phyloP scores from a whole-genome alignment of 2,888 invertebrate species.

The Linnaemya vulpina region DNA sequence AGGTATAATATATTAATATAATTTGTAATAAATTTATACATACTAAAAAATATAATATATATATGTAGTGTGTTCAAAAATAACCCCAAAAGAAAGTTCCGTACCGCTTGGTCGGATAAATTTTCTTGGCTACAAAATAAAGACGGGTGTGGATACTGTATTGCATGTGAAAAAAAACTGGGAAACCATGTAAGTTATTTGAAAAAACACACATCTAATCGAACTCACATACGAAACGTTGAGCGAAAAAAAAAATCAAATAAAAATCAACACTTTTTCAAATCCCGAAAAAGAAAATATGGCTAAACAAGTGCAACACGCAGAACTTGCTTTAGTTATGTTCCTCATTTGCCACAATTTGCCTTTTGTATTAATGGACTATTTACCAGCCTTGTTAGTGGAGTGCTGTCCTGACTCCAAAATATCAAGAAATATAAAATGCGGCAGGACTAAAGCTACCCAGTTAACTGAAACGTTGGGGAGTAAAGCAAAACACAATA shows the following conservation, averaged over 20 bases:
- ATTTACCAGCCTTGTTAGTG: constrained; percentile 21
- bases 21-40: background rate
- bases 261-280: background rate
- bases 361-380: constrained; percentile 46
- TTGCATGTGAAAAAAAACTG: constrained; percentile 21
- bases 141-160: constrained; percentile 22
- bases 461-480: constrained; percentile 4
- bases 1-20: constrained; percentile 6
- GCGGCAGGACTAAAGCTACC: constrained; percentile 28
- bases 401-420: constrained; percentile 36
- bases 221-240: constrained; percentile 17
- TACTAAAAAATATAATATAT: background rate
- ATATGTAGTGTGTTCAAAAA: background rate
- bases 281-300: background rate
- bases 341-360: constrained; percentile 33
- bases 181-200: constrained; percentile 35
- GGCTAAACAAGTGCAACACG: constrained; percentile 9
- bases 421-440: constrained; percentile 4
- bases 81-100: constrained; percentile 2
- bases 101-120: constrained; percentile 13
- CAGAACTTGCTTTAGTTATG: constrained; percentile 34
- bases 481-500: background rate
- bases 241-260: background rate
- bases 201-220: background rate
- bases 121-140: constrained; percentile 26